phyloP scores from a whole-genome alignment of 1,140 invertebrate species.

The Brachionus sp. region DNA sequence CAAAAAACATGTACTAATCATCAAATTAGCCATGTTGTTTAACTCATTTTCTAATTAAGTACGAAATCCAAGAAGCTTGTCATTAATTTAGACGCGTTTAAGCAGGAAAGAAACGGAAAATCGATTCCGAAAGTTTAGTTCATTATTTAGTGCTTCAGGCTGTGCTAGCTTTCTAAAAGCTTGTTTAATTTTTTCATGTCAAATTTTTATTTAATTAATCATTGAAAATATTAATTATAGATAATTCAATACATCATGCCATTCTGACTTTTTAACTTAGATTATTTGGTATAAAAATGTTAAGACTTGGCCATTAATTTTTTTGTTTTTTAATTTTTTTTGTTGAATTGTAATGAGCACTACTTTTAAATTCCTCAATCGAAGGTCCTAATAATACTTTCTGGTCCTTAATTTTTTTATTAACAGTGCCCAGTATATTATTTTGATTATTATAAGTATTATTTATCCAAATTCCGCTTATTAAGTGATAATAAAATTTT shows the following conservation, averaged over 20 bases:
- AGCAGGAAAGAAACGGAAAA: background rate
- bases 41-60: background rate
- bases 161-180: background rate
- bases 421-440: too few species aligned
- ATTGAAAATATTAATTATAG: background rate
- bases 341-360: too few species aligned
- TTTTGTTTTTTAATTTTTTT: background rate
- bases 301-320: background rate
- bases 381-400: too few species aligned
- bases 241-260: constrained; percentile 8
- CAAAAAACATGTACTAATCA: background rate
- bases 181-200: background rate
- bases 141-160: background rate
- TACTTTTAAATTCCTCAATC: background rate
- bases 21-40: background rate
- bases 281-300: background rate
- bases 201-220: background rate
- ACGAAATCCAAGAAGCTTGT: background rate
- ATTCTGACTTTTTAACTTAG: background rate
- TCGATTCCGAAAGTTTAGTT: background rate
- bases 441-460: too few species aligned
- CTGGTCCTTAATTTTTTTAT: too few species aligned
- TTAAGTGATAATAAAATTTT: too few species aligned
- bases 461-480: too few species aligned
- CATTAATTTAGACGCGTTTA: background rate